Evolutionary conservation across 2,113 vertebrate genomes (phyloP).

Genomic region (Aegithalos caudatus): DNA sequence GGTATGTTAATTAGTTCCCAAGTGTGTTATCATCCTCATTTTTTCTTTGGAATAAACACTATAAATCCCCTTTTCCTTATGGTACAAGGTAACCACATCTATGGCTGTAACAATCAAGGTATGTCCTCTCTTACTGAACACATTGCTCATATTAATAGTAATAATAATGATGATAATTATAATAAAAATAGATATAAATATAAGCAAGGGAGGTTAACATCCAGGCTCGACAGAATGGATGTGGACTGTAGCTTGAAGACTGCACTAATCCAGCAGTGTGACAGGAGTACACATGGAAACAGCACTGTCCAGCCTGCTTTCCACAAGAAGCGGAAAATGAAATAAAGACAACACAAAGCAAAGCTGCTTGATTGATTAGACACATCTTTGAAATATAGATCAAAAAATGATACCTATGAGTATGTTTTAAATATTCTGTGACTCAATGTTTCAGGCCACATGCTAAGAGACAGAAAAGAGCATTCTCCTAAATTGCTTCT

Average conservation of each 20-base stretch:
- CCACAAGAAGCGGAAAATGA: background rate
- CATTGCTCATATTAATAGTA: background rate
- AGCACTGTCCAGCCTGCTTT: background rate
- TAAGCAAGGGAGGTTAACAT: background rate
- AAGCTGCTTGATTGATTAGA: background rate
- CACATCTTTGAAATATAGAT: background rate
- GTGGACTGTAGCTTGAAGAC: background rate
- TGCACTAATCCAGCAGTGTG: background rate
- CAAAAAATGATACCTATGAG: background rate
- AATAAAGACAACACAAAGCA: background rate
- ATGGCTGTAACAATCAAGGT: background rate
- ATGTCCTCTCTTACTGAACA: background rate
- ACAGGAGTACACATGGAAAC: background rate
- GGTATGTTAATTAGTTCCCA: background rate
- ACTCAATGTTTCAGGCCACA: background rate
- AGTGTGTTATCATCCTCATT: background rate
- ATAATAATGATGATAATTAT: background rate
- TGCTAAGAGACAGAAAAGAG: background rate
- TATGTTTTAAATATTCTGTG: background rate
- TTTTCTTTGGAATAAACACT: background rate
- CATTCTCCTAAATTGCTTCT: background rate
- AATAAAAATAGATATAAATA: background rate
- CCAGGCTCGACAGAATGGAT: accelerated
- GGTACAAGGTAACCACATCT: background rate
- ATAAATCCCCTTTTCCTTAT: background rate